Base-by-base conservation (phyloP, 1,140 invertebrate genomes). In the Scaptomyza graminum region DNA sequence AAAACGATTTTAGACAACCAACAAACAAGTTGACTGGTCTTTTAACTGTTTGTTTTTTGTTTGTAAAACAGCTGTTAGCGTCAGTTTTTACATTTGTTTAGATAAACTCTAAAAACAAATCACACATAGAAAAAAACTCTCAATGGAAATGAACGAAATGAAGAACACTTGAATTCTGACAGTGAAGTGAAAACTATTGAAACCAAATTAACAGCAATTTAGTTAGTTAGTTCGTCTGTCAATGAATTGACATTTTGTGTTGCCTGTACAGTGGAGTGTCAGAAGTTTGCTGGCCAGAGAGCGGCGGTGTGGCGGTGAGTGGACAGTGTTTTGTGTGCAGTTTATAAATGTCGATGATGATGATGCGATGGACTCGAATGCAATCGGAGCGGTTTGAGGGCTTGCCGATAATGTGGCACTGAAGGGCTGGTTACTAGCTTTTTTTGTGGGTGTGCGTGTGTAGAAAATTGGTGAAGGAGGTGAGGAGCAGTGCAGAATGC, bases 241-340 rank as follows among this genome's bases (percentile, higher is more conserved):
- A 57, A 57, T 15, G 28, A 65, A 65, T 43, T 64, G 54, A 31
- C 51, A 46, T 7, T 51, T 16, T 43, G 43, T 51, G 67, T 25
- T 28, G 25, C 61, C 61, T 51, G 52, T 39, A 37, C 46, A 22
- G 46, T 22, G 15, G 0, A 16, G 28, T 8, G n/a, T 22, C 6
- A 51, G 13, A 16, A 1, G 44, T 34, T 22, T 22, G 18, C 18
- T 22, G 28, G 28, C 28, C 28, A 31, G 28, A 31, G 7, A 18
- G 22, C 5, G 25, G 5, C 2, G 25, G 25, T n/a, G n/a, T n/a
- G 25, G 18, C 31, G 16, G 43, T 52, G 71, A 63, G 67, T 74
- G 81, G 82, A 85, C 82, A 68, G 68, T 84, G 80, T 84, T 84
- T 76, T 84, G 81, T 74, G 81, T 87, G 78, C 74, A 85, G 81